Conservation (phyloP, 2,113 vertebrate species). For the Lonchura striata region DNA sequence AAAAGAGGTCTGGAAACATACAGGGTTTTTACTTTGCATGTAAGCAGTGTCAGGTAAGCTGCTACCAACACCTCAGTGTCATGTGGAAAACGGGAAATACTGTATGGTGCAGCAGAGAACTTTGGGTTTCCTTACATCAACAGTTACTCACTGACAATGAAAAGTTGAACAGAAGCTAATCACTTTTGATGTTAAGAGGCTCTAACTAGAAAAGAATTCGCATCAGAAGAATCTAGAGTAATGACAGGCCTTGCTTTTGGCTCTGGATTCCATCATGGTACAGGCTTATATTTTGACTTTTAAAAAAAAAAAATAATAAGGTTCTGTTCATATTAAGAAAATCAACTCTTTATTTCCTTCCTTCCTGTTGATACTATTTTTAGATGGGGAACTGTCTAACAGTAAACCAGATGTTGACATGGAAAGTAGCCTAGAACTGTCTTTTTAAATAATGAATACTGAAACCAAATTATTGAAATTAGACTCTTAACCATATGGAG, state of each 20-base stretch:
- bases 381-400: slow-evolving; percentile 11
- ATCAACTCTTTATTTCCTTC: slow-evolving; percentile 9
- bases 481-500: slow-evolving; percentile 3
- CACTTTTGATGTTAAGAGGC: not conserved
- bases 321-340: slow-evolving; percentile 27
- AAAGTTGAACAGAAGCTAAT: not conserved
- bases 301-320: not conserved
- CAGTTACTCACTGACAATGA: not conserved
- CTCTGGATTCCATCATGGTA: not conserved
- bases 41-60: not conserved
- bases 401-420: slow-evolving; percentile 49
- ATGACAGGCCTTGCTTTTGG: not conserved
- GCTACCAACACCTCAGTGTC: not conserved
- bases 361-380: slow-evolving; percentile 45
- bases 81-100: not conserved
- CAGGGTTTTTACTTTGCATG: not conserved
- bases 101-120: not conserved
- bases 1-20: not conserved
- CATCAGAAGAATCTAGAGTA: not conserved
- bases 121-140: not conserved
- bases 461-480: slow-evolving; percentile 19
- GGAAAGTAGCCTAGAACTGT: slow-evolving; percentile 34
- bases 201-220: not conserved
- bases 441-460: not conserved
- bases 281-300: not conserved